Evolutionary conservation across 2,888 invertebrate species (phyloP), one percentile per base, ranked within the genome.

Genomic region (Thalpophila matura): DNA sequence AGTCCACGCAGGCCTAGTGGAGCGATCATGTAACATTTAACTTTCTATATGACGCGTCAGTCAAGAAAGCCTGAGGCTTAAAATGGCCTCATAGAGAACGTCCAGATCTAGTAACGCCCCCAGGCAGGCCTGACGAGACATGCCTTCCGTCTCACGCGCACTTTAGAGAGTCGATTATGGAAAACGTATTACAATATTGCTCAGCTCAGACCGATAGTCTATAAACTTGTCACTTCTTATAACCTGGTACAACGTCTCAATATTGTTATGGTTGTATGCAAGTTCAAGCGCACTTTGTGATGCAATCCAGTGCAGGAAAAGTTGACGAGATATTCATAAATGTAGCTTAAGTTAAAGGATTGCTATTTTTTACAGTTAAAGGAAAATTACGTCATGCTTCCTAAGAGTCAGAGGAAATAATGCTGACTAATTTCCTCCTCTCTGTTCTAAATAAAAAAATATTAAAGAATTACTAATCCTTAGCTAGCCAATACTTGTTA

Each of bases 321-420:
- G 43, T 31, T 0, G 24, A 40, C 26, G n/a, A 40, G 26, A 42
- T 59, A 58, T 56, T 45, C 38, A 26, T 45, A 46, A 37, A n/a
- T 43, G 35, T 49, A 56, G 24, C 12, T 56, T 33, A n/a, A 31
- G 24, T 20, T 47, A 43, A 7, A 51, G 22, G 26, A 43, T 37
- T 47, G 46, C 22, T 35, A 51, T 55, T 37, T 77, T 74, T 68
- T 69, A 75, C 78, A 49, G 70, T 72, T 74, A 66, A 49, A 67
- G 66, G 74, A 67, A 73, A 78, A 77, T 60, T 45, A 40, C 49
- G 42, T 67, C 50, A 75, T 71, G n/a, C 31, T 31, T 42, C 55
- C 6, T 59, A 40, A 40, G 57, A 70, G n/a, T 38, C 43, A 22
- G n/a, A 66, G 57, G 65, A 51, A 54, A 57, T 37, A 27, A 6